Conservation (phyloP, 2,113 vertebrate species). For the Lichenostomus cassidix region DNA sequence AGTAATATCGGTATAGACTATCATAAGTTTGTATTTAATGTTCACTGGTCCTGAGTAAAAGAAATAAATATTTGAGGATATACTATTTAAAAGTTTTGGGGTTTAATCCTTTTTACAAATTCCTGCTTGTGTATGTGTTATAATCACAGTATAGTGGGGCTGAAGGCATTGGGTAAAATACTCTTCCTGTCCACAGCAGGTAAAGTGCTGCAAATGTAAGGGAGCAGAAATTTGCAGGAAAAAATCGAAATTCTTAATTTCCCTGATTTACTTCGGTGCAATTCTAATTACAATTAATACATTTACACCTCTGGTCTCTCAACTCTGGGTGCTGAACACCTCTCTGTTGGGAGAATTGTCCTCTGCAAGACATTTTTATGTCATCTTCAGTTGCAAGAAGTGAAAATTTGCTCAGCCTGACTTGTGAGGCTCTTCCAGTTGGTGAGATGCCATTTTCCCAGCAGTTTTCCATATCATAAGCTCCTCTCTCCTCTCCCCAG, state of each 20-base stretch:
- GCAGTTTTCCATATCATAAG: rapidly evolving
- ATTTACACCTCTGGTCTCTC: background rate
- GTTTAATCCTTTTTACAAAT: background rate
- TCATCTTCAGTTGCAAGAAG: too few species aligned
- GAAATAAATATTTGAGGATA: background rate
- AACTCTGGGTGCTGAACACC: background rate
- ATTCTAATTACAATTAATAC: background rate
- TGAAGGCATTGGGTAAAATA: background rate
- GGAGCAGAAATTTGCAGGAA: background rate
- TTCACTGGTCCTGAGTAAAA: background rate
- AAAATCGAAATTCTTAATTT: rapidly evolving
- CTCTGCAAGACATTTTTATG: background rate
- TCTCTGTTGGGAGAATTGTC: background rate
- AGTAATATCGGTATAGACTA: background rate
- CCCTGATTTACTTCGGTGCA: background rate
- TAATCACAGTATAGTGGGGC: rapidly evolving
- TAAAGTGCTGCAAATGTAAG: background rate
- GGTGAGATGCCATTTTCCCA: rapidly evolving
- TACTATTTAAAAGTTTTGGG: background rate
- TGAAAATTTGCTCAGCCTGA: background rate
- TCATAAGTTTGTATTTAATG: background rate
- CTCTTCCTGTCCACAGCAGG: background rate
- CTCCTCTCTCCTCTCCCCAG: background rate
- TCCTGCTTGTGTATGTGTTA: background rate
- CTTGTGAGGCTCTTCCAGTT: background rate